Evolutionary conservation across 2,888 invertebrate species (phyloP), one percentile per base, ranked within the genome.

Genomic region (Andrena praecox): DNA sequence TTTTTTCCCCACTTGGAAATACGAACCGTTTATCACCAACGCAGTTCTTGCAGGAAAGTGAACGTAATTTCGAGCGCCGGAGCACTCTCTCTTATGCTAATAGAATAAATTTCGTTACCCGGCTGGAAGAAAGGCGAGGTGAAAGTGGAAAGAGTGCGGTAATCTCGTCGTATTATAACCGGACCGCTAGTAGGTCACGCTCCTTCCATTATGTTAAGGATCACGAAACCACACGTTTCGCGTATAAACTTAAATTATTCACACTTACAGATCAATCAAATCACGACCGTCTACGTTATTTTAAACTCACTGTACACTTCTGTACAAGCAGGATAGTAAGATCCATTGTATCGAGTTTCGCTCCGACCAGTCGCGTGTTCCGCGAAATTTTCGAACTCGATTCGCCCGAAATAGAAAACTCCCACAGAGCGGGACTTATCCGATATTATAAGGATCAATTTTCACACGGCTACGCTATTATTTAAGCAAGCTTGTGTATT

Each of bases 11-110:
- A 42, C 16, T 42, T 4, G 42, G 42, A 42, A 42, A 4, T 16
- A 42, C 12, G n/a, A 20, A 52, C 20, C 52, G 8, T 52, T 52
- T 52, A 52, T 52, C 7, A 7, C 20, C 8, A 7, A 20, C 20
- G 8, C 20, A 6, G 52, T 68, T 68, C 35, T 31, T 10, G 6
- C 24, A 56, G 35, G 56, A 31, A 50, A 33, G 50, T 20, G 24
- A 66, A 24, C 5, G 63, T 60, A 73, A 71, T 68, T 77, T 67
- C 1, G 29, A 48, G 20, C 35, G 29, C 35, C 50, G 52, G 24
- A 20, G 35, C 60, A 59, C 86, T 87, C 87, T 87, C 86, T 85
- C 86, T 87, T 80, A 85, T 83, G 86, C 80, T 87, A 80, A 85
- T 78, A 60, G 52, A 62, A 68, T 72, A 71, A 76, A 80, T 76